phyloP scores from a whole-genome alignment of 2,888 invertebrate genomes.

The Apotomis turbidana region DNA sequence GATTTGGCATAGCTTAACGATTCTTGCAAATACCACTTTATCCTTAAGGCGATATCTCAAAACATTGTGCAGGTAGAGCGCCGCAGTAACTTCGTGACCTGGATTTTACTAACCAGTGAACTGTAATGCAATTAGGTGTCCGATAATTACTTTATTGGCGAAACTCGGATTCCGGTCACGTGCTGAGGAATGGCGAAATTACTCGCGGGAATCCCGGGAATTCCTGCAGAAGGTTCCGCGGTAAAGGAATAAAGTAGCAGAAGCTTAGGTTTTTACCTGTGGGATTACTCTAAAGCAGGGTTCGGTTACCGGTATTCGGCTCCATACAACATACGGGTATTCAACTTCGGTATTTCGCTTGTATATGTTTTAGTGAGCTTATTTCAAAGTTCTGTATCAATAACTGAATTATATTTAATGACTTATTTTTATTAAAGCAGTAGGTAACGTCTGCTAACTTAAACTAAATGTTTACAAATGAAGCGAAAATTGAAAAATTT shows the following conservation, averaged over 20 bases:
- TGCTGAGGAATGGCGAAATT: constrained; percentile 48
- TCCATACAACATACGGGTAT: too few species aligned
- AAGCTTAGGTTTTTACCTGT: constrained; percentile 1
- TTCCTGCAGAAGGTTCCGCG: constrained; percentile 37
- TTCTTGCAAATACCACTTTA: too few species aligned
- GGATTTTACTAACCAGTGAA: constrained; percentile 39
- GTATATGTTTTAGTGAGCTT: too few species aligned
- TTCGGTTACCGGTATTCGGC: too few species aligned
- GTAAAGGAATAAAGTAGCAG: constrained; percentile 15
- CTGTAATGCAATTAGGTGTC: constrained; percentile 39
- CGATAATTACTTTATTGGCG: constrained; percentile 44
- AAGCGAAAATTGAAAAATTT: too few species aligned
- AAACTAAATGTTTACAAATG: too few species aligned
- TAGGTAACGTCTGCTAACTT: too few species aligned
- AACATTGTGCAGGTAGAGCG: not conserved
- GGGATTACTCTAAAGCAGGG: not conserved
- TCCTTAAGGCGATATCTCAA: not conserved
- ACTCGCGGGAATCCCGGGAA: constrained; percentile 47
- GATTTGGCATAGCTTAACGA: too few species aligned
- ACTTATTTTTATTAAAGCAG: too few species aligned
- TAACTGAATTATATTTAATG: too few species aligned
- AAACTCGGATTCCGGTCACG: constrained; percentile 48
- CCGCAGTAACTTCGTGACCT: constrained; percentile 7
- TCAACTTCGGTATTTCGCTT: too few species aligned
- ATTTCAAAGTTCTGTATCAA: too few species aligned